These are phyloP conservation scores for Acyrthosiphon pisum DNA, from an alignment of 1,140 invertebrate species.

Conservation along the genomic window DNA sequence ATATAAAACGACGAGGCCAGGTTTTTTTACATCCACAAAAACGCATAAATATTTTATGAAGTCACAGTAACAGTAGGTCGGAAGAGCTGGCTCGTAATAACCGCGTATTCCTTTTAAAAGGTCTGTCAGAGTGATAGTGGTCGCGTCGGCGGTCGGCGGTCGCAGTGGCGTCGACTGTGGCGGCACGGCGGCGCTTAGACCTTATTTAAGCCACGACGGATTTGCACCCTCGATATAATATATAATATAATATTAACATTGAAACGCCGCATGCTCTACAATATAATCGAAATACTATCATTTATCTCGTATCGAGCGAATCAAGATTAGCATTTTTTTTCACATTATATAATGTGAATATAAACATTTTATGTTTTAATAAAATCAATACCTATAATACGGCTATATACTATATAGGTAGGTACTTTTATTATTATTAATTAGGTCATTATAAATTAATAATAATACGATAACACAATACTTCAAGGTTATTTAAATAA, in stretches of 20 bases:
- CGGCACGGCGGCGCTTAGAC: neutral
- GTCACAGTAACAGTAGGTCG: slow-evolving; percentile 2
- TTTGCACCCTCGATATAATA: neutral
- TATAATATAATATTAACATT: slow-evolving; percentile 5
- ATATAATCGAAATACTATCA: slow-evolving; percentile 5
- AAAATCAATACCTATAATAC: too few species aligned
- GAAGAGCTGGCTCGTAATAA: neutral
- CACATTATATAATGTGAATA: too few species aligned
- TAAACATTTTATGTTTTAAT: too few species aligned
- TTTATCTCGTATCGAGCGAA: neutral
- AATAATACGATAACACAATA: too few species aligned
- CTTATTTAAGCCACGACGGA: neutral
- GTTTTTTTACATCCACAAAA: neutral
- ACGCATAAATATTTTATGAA: slow-evolving; percentile 13
- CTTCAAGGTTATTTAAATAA: too few species aligned
- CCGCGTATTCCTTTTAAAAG: neutral
- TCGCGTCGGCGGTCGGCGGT: neutral
- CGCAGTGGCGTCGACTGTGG: neutral
- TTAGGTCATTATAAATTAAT: too few species aligned
- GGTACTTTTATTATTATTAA: too few species aligned
- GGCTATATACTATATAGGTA: too few species aligned
- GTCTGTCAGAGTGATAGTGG: neutral
- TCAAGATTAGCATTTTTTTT: neutral
- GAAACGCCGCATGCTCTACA: neutral
- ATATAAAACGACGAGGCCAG: neutral